A percentile compares a stretch with the other conserved stretches of the same genome.
phyloP scores from a whole-genome alignment of 2,888 invertebrate genomes.

The Linnaemya vulpina region DNA sequence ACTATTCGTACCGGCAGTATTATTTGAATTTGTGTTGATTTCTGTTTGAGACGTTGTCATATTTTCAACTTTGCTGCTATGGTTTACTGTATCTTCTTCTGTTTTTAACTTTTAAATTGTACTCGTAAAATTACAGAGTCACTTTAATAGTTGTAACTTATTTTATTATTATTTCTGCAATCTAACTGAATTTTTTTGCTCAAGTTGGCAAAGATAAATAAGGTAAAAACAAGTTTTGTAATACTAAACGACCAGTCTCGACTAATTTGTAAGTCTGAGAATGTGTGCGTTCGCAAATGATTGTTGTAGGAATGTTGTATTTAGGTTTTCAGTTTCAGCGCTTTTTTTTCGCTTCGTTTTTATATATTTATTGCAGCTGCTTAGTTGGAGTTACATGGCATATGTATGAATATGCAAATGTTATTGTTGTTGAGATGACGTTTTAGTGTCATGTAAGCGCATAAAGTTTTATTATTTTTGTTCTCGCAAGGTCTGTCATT shows the following conservation, averaged over 20 bases:
- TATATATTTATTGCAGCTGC: constrained; percentile 52
- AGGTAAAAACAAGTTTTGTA: constrained; percentile 72
- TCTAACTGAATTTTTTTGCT: constrained; percentile 51
- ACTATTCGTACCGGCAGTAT: constrained; percentile 54
- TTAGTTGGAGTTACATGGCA: constrained; percentile 18
- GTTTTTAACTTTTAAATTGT: constrained; percentile 9
- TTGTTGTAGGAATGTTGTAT: constrained; percentile 56
- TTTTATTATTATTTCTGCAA: constrained; percentile 42
- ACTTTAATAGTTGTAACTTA: constrained; percentile 46
- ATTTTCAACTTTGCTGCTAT: constrained; percentile 56
- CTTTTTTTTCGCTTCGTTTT: constrained; percentile 14
- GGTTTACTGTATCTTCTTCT: constrained; percentile 52
- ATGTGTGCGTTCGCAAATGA: constrained; percentile 31
- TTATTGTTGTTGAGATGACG: constrained; percentile 20
- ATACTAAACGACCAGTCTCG: constrained; percentile 46
- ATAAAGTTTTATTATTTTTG: constrained; percentile 8
- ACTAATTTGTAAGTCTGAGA: constrained; percentile 28
- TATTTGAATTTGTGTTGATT: constrained; percentile 73
- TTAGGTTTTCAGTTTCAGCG: constrained; percentile 22
- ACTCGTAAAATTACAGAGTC: constrained; percentile 29
- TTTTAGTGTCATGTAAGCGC: constrained; percentile 28
- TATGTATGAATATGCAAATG: constrained; percentile 12
- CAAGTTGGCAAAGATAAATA: constrained; percentile 55
- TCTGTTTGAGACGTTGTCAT: constrained; percentile 74
- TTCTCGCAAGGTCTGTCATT: constrained; percentile 19